phyloP scores from a whole-genome alignment of 2,797 vertebrate genomes.

The Anas bernieri region DNA sequence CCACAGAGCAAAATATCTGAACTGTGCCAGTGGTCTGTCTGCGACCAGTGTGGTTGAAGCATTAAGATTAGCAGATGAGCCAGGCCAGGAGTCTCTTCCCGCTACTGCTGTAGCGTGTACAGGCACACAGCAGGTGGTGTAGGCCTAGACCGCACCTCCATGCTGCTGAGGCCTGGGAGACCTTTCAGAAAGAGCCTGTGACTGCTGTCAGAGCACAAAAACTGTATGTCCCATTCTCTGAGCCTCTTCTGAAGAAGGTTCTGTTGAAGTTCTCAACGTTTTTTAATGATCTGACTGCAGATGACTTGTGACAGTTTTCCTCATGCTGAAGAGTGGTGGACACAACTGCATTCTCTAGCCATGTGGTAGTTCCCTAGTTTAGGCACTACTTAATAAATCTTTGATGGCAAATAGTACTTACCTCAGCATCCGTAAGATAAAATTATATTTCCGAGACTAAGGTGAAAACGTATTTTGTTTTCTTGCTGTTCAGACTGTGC shows the following conservation, averaged over 20 bases:
- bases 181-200: background rate
- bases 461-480: background rate
- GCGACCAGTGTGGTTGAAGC: fast-evolving
- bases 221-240: background rate
- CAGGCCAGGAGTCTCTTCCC: background rate
- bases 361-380: background rate
- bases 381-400: background rate
- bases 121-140: background rate
- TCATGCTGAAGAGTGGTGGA: background rate
- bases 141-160: background rate
- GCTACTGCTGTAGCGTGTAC: background rate
- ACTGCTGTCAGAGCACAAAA: background rate
- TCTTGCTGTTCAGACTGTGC: background rate
- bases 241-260: background rate
- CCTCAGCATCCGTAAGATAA: background rate
- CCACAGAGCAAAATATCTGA: background rate
- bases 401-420: background rate
- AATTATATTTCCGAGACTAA: background rate
- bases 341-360: background rate
- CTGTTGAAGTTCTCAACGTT: background rate
- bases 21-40: background rate
- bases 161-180: background rate
- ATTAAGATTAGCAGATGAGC: background rate
- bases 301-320: background rate
- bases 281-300: background rate